Evolutionary conservation across 2,888 invertebrate genomes (phyloP), one percentile per base, ranked within the genome.

Genomic region (Sipha maydis): DNA sequence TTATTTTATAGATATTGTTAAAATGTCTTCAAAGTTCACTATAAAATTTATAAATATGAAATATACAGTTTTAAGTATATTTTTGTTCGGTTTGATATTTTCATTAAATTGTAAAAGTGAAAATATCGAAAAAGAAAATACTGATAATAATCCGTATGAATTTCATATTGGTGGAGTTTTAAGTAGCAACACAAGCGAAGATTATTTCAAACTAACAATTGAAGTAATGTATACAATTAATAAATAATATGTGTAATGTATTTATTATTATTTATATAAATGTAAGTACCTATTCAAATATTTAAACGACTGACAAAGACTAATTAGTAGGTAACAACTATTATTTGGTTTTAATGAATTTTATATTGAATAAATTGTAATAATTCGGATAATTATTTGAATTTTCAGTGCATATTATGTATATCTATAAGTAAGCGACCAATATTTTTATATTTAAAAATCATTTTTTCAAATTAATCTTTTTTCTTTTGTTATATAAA

Each of bases 141-240:
- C 89, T 21, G 89, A 85, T 75, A 83, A 73, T 8, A 95, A 95
- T 92, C 95, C 95, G 41, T 94, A 94, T 25, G 94, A 94, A 90
- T 97, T 96, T 92, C 97, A 97, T 91, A 97, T 98, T 89, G 98
- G 98, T 34, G 98, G 97, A n/a, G 97, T 98, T 1, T 94, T 98
- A 38, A 97, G 97, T 89, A 96, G 95, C 92, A 95, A 95, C 90
- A 95, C 95, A 78, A 97, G 97, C 90, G 95, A 96, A 91, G 93
- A 93, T 21, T 95, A 96, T 92, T 98, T 98, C 92, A 95, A 95
- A 91, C 94, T 96, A 91, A 97, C 95, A 54, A 96, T 98, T 90
- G 95, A 95, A 91, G 97, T 97, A 93, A 94, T 34, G 83, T 83
- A 75, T 95, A 92, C 90, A 5, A 85, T 38, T 78, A 54, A 7